Conservation (phyloP, 2,797 vertebrate genomes). For the Sebastes jordani region DNA sequence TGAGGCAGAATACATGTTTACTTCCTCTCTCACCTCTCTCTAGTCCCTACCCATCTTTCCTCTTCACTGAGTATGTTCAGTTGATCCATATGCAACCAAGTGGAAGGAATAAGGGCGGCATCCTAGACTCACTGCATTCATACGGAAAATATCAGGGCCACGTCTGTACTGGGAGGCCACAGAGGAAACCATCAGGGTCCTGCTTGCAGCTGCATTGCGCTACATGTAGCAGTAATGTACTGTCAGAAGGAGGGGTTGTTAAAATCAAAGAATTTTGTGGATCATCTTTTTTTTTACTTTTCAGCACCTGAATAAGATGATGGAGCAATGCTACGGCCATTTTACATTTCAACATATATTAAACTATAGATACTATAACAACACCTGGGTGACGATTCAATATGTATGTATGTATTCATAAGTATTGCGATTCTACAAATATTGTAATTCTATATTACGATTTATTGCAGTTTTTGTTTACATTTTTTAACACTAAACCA, state of each 20-base stretch:
- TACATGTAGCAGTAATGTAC: neutral
- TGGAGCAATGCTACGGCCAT: neutral
- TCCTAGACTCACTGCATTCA: constrained; percentile 27
- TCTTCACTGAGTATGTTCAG: constrained; percentile 39
- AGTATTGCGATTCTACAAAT: too few relatives aligned
- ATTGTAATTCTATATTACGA: too few relatives aligned
- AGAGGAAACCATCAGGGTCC: constrained; percentile 23
- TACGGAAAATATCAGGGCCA: constrained; percentile 38
- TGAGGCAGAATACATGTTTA: neutral
- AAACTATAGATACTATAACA: too few relatives aligned
- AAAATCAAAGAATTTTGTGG: neutral
- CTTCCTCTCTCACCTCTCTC: constrained; percentile 5
- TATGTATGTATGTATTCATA: too few relatives aligned
- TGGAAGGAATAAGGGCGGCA: constrained; percentile 33
- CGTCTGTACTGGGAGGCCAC: neutral
- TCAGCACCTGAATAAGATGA: neutral
- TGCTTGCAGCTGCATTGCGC: constrained; percentile 10
- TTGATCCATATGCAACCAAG: constrained; percentile 40
- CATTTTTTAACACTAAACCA: too few relatives aligned
- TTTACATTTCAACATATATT: neutral
- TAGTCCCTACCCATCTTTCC: constrained; percentile 17
- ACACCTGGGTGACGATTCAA: too few relatives aligned
- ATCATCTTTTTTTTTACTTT: neutral
- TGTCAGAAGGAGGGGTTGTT: neutral
- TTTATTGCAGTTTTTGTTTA: too few relatives aligned